A percentile compares a stretch with the other conserved stretches of the same genome.
Conservation (phyloP, 92 coral and sea anemone species). For the Porites cylindrica region DNA sequence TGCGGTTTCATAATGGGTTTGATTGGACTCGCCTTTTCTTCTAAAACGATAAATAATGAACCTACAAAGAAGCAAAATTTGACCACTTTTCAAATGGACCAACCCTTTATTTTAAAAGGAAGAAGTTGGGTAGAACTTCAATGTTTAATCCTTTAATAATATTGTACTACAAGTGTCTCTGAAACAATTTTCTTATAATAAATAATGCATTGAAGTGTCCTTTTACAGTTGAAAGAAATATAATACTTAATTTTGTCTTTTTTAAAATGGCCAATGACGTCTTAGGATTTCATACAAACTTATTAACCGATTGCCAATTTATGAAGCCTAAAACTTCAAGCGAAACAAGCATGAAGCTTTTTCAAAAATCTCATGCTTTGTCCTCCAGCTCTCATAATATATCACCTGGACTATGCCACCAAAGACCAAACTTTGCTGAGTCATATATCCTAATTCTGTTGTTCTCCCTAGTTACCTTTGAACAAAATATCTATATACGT, state of each 20-base stretch:
- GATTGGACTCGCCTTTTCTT: too few relatives aligned
- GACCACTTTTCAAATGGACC: too few relatives aligned
- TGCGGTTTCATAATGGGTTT: too few relatives aligned
- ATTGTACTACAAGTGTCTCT: slow-evolving; percentile 32
- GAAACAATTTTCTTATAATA: slow-evolving; percentile 36
- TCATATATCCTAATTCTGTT: too few relatives aligned
- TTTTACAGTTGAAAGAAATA: slow-evolving; percentile 12
- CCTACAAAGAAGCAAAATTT: too few relatives aligned
- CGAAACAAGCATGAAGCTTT: neutral
- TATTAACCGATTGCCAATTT: neutral
- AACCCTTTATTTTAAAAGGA: too few relatives aligned
- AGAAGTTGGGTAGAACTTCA: neutral
- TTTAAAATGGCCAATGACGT: neutral
- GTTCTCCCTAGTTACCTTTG: neutral
- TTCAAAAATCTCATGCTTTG: neutral
- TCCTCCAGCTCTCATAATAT: neutral
- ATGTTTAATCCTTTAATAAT: slow-evolving; percentile 16
- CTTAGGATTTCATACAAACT: neutral
- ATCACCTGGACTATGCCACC: neutral
- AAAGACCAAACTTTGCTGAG: neutral
- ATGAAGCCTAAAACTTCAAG: neutral
- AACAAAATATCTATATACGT: too few relatives aligned
- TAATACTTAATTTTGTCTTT: slow-evolving; percentile 3
- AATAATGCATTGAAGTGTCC: slow-evolving; percentile 34
- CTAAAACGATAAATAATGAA: too few relatives aligned